Percentiles rank a stretch among this genome's conserved stretches.
These are phyloP conservation scores for Strigops habroptila DNA, from an alignment of 2,113 vertebrate species.

Conservation along the genomic window DNA sequence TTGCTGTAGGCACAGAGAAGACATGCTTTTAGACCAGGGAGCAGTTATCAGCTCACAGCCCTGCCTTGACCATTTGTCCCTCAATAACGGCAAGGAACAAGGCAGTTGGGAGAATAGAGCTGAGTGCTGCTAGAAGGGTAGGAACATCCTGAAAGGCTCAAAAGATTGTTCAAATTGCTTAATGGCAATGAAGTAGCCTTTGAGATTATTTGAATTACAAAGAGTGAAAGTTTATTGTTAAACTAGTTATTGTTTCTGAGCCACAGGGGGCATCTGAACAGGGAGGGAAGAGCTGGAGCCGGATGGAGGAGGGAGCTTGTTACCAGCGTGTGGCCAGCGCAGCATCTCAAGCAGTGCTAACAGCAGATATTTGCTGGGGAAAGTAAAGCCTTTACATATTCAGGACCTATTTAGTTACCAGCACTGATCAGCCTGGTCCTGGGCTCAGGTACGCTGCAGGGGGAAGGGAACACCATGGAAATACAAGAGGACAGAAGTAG, in stretches of 20 bases:
- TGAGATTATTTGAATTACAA: neutral
- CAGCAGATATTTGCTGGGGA: neutral
- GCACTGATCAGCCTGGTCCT: neutral
- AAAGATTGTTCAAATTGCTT: conserved; percentile 10
- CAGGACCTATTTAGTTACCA: neutral
- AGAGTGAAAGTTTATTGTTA: conserved; percentile 17
- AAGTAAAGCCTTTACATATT: neutral
- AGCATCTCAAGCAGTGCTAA: neutral
- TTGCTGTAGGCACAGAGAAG: neutral
- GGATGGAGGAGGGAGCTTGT: neutral
- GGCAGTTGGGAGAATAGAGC: neutral
- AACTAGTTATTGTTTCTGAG: neutral
- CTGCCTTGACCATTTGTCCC: neutral
- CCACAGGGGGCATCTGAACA: neutral
- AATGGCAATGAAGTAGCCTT: neutral
- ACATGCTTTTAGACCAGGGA: neutral
- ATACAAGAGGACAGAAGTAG: neutral
- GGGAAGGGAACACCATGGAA: neutral
- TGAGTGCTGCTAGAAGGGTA: neutral
- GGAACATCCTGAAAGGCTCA: neutral
- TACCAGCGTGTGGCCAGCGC: rapidly evolving
- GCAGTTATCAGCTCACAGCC: neutral
- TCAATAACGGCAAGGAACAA: neutral
- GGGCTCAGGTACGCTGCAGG: neutral
- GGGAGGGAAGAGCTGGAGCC: neutral